These are phyloP conservation scores for Marmota flaviventris DNA, from an alignment of 2,113 vertebrate genomes.

Conservation along the genomic window DNA sequence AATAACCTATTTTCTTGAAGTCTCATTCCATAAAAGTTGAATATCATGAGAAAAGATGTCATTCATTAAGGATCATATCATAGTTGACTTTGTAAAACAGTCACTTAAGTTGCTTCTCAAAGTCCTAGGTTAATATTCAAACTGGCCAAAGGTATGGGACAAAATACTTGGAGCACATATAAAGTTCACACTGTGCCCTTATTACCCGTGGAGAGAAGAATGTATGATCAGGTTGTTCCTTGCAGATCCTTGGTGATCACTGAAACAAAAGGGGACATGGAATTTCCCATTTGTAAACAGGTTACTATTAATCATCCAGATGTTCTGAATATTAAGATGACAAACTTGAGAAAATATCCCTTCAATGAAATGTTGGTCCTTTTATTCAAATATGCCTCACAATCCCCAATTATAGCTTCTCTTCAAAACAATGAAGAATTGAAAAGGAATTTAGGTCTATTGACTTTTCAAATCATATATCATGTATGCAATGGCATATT, in stretches of 20 bases:
- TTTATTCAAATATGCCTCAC: background rate
- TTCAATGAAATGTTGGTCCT: background rate
- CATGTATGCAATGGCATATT: background rate
- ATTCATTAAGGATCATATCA: background rate
- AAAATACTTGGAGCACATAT: background rate
- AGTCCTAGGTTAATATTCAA: background rate
- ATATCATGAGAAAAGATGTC: background rate
- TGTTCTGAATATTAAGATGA: background rate
- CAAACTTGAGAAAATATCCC: background rate
- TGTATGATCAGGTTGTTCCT: background rate
- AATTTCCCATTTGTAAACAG: background rate
- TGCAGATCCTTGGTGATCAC: background rate
- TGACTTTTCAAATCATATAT: no score
- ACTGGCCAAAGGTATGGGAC: background rate
- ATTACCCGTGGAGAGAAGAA: background rate
- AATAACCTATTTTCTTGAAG: background rate
- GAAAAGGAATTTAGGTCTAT: no score
- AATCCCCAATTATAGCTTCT: background rate
- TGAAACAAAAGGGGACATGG: background rate
- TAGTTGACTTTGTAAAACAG: background rate
- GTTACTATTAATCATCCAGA: background rate
- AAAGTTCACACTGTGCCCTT: background rate
- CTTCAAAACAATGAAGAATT: background rate
- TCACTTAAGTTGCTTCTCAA: background rate
- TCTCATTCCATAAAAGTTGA: background rate